phyloP scores from a whole-genome alignment of 2,797 vertebrate species.

The Urocyon cinereoargenteus region DNA sequence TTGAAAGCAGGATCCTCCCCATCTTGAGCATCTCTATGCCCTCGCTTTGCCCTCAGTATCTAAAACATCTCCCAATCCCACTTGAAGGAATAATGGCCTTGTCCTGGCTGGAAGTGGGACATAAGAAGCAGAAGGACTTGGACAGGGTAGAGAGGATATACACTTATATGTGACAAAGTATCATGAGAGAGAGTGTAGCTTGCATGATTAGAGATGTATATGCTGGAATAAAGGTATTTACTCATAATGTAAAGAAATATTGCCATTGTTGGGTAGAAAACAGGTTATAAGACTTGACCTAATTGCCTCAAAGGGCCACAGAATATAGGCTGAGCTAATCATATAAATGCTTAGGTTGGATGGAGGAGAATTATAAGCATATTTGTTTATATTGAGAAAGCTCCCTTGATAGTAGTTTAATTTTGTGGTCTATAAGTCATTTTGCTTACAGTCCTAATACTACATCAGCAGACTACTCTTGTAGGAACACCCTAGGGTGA shows the following conservation, averaged over 20 bases:
- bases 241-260: not conserved
- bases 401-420: slow-evolving; percentile 48
- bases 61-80: not conserved
- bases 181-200: not conserved
- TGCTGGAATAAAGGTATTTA: slow-evolving; percentile 35
- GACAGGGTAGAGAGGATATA: not conserved
- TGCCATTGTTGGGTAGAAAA: not conserved
- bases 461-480: not conserved
- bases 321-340: not conserved
- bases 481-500: not conserved
- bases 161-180: not conserved
- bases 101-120: not conserved
- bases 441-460: slow-evolving; percentile 60
- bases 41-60: not conserved
- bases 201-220: not conserved
- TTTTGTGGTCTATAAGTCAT: slow-evolving; percentile 22
- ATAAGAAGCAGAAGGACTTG: not conserved
- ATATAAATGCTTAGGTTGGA: slow-evolving; percentile 43
- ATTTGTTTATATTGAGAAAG: slow-evolving; percentile 54
- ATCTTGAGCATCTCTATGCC: not conserved
- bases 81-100: not conserved
- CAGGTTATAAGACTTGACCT: not conserved
- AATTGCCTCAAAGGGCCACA: not conserved
- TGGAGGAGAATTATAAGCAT: slow-evolving; percentile 38
- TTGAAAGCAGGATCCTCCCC: not conserved